Evolutionary conservation across 92 coral and sea anemone species (phyloP), one percentile per base, ranked within the genome.

Genomic region (Bergia sp.): DNA sequence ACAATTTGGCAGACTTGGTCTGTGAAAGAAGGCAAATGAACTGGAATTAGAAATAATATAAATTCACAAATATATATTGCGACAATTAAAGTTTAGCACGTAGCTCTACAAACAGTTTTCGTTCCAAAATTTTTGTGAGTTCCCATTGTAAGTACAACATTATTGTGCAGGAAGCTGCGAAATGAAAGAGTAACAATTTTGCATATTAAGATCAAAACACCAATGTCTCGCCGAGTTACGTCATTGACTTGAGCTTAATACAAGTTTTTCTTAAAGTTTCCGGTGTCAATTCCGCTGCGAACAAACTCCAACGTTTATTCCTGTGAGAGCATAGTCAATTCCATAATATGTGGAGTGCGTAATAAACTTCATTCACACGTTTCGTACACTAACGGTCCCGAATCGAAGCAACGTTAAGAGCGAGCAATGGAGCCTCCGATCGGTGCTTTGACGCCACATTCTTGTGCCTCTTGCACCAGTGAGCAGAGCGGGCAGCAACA

Each of bases 381-480:
- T 23, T 12, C 4, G 47, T 7, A 37, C 12, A 10, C 4, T 37
- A 73, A 73, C 77, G 77, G 77, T 29, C 77, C 40, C 5, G 8
- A 37, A 37, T 21, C 42, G 18, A 38, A 73, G 16, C 43, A 13
- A 20, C 20, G 38, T 77, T 87, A 94, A 6, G 97, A 93, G 50
- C 98, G 86, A 10, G 98, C 98, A 77, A 96, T 96, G 20, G 99
- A 96, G 21, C 90, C 91, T 21, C 99, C 98, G 85, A 96, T 92
- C 44, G 99, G 99, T 12, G 98, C 95, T 69, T 96, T 95, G 7
- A 96, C 99, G 21, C 96, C 98, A 85, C 92, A 88, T 73, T 96
- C 99, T 82, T 95, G 99, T 1, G 99, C 99, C 20, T 89, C 95
- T 76, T 96, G 99, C 4, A 96, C 80, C 43, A 96, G 10, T 5